Evolutionary conservation across 2,797 vertebrate species (phyloP).

Genomic region (Tangara arthus): DNA sequence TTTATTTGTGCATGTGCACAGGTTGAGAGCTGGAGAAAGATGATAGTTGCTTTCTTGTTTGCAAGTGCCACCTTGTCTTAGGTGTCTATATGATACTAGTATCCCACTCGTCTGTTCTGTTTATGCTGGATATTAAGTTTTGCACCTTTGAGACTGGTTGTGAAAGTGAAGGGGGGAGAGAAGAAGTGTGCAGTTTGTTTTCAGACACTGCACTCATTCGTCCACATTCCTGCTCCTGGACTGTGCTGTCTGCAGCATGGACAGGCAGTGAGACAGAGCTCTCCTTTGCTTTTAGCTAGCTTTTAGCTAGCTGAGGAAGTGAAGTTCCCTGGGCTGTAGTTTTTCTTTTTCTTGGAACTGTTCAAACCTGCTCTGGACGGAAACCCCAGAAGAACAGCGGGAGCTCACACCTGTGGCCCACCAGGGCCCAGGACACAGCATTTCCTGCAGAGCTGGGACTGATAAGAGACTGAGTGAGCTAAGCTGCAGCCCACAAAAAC

Average conservation of each 20-base stretch:
- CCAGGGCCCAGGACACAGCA: not conserved
- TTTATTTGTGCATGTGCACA: not conserved
- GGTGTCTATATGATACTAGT: too few species aligned
- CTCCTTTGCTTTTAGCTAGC: not conserved
- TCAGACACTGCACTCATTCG: not conserved
- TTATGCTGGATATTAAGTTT: not conserved
- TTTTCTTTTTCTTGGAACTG: not conserved
- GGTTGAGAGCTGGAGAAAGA: not conserved
- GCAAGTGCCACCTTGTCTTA: not conserved
- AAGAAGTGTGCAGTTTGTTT: not conserved
- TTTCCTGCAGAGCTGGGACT: not conserved
- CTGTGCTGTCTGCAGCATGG: not conserved
- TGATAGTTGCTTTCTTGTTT: not conserved
- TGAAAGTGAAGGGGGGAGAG: not conserved
- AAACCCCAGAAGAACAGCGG: not conserved
- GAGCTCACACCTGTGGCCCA: not conserved
- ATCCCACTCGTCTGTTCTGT: not conserved
- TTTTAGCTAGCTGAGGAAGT: not conserved
- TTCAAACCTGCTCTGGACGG: not conserved
- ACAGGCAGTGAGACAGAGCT: not conserved
- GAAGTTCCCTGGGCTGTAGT: not conserved
- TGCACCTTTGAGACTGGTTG: not conserved
- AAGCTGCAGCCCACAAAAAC: not conserved
- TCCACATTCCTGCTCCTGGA: not conserved
- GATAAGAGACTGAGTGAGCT: not conserved